phyloP scores from a whole-genome alignment of 2,113 vertebrate genomes.

The Platichthys stellatus region DNA sequence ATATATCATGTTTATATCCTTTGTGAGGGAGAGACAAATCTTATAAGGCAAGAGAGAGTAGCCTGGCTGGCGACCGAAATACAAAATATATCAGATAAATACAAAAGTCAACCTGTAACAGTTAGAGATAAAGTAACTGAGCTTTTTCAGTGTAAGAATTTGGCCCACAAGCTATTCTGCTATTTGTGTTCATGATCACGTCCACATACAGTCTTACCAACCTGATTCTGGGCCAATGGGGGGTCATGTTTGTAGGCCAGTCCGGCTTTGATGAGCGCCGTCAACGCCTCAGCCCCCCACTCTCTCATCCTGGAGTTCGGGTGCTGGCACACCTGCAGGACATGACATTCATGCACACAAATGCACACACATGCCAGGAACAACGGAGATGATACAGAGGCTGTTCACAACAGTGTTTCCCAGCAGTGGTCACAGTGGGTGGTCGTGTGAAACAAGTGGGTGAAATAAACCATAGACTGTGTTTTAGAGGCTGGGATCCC shows the following conservation, averaged over 20 bases:
- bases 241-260: conserved; percentile 94
- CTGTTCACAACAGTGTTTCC: conserved; percentile 29
- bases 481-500: conserved; percentile 35
- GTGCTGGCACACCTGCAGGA: conserved; percentile 94
- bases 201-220: conserved; percentile 51
- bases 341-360: conserved; percentile 54
- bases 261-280: conserved; percentile 96
- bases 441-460: conserved; percentile 32
- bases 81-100: too few relatives aligned
- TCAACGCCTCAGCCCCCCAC: conserved; percentile 98
- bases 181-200: background rate
- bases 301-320: conserved; percentile 98
- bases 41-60: too few relatives aligned
- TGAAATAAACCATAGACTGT: conserved; percentile 47
- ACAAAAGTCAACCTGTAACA: too few relatives aligned
- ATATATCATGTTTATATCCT: too few relatives aligned
- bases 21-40: background rate
- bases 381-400: conserved; percentile 36
- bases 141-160: background rate
- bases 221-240: conserved; percentile 94
- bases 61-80: too few relatives aligned
- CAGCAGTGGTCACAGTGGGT: conserved; percentile 32
- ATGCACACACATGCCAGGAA: conserved; percentile 44
- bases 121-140: too few relatives aligned
- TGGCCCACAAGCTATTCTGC: background rate